Conservation (phyloP, 2,113 vertebrate species). For the cat (Felis catus) region DNA sequence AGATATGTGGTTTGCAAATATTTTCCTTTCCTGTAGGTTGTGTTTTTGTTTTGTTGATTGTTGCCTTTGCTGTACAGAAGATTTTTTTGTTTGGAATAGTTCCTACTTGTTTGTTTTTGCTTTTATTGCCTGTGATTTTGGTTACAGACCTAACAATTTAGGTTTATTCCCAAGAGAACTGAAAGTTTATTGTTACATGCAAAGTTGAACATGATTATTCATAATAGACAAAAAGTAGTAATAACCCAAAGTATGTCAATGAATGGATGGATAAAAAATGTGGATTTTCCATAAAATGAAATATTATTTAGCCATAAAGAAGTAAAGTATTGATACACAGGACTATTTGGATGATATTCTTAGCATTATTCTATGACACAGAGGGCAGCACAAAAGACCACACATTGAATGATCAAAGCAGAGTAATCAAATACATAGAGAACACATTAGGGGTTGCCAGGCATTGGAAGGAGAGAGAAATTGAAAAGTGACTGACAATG, state of each 20-base stretch:
- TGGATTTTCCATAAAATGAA: not conserved
- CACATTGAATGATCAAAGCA: not conserved
- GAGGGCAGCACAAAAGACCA: not conserved
- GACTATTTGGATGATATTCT: not conserved
- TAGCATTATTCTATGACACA: not conserved
- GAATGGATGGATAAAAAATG: not conserved
- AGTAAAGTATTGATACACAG: not conserved
- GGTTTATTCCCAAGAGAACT: not conserved
- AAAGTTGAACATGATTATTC: not conserved
- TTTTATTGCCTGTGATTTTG: not conserved
- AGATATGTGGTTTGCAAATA: not conserved
- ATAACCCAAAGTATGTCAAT: not conserved
- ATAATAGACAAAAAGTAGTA: not conserved
- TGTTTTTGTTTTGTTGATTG: not conserved
- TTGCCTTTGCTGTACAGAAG: not conserved
- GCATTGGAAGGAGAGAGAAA: not conserved
- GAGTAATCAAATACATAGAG: not conserved
- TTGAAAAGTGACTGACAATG: not conserved
- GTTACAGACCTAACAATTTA: not conserved
- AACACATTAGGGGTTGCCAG: not conserved
- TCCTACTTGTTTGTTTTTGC: not conserved
- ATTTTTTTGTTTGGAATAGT: not conserved
- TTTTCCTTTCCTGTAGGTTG: not conserved
- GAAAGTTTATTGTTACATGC: not conserved
- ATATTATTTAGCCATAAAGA: not conserved